Percentiles rank a stretch among this genome's conserved stretches.
phyloP scores from a whole-genome alignment of 2,797 vertebrate species.

The Hypotaenidia philippensis region DNA sequence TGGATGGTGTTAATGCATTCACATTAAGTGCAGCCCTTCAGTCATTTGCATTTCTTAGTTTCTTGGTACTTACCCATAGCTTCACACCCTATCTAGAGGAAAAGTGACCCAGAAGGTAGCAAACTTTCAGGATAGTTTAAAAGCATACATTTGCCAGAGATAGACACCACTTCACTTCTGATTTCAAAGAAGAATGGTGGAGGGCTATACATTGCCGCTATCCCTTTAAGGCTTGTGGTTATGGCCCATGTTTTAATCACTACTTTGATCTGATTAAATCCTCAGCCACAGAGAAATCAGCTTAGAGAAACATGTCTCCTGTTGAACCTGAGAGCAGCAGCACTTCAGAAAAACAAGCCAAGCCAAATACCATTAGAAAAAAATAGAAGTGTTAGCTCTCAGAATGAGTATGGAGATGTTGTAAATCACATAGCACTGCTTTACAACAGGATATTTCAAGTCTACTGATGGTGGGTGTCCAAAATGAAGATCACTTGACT shows the following conservation, averaged over 20 bases:
- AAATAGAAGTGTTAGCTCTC: not conserved
- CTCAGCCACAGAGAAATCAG: conserved; percentile 72
- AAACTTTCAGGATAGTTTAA: not conserved
- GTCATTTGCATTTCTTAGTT: conserved; percentile 24
- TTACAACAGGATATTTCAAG: not conserved
- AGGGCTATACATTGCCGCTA: conserved; percentile 27
- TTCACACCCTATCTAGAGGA: not conserved
- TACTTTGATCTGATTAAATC: conserved; percentile 73
- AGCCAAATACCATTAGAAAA: conserved; percentile 29
- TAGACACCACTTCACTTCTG: not conserved
- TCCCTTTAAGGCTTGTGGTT: conserved; percentile 64
- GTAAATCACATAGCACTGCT: not conserved
- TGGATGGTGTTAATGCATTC: conserved; percentile 19
- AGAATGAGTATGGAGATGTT: not conserved
- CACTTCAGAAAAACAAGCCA: conserved; percentile 46
- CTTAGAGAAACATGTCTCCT: conserved; percentile 70
- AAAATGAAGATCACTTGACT: not conserved
- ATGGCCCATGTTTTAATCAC: conserved; percentile 62
- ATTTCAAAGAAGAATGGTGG: not conserved
- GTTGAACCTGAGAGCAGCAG: conserved; percentile 70
- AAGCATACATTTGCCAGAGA: not conserved
- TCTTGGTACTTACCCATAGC: not conserved
- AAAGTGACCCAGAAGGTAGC: conserved; percentile 15
- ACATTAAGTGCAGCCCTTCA: conserved; percentile 20
- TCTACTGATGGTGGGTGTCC: not conserved